Base-by-base conservation (phyloP, 1,140 invertebrate genomes). In the Lanistes nyassanus region DNA sequence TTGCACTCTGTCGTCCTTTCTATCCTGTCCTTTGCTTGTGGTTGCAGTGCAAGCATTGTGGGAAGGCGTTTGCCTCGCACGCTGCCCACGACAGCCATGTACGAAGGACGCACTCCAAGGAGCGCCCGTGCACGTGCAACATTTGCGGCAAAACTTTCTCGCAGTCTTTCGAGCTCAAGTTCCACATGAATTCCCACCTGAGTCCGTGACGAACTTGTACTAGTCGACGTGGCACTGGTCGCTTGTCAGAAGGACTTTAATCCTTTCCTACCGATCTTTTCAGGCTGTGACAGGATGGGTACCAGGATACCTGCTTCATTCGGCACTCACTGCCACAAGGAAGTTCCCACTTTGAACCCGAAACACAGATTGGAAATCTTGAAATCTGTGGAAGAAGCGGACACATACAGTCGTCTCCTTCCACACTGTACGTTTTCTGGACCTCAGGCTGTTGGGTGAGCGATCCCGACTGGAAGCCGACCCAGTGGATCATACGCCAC, bases 61-160 rank as follows among this genome's bases (percentile, higher is more conserved):
- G 89, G 16, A 90, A 90, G 75, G 88, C 89, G 23, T 90, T 90
- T 82, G 89, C 89, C 6, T 91, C 91, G 3, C 91, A 91, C 78
- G 91, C 91, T 5, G 91, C 91, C 9, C 91, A 91, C 81, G 91
- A 91, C 86, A 91, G 90, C 80, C 91, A 91, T 83, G 90, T 92
- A 69, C 83, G 91, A 74, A 78, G 91, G 64, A 91, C 90, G 21
- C 91, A 91, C 75, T 79, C 83, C 51, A 85, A 85, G 62, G 85
- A 87, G 19, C 78, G 83, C 34, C 56, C 79, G 0, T 83, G 80
- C 67, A 75, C 79, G 36, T 88, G 88, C 76, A 76, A 75, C 55
- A 72, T 87, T 6, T 89, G 86, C 56, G 84, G 84, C 6, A 85
- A 83, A 69, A 74, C 81, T 3, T 88, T 87, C 80, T 74, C 76